Evolutionary conservation across 2,888 invertebrate species (phyloP), one percentile per base, ranked within the genome.

Genomic region (Thelaira solivaga): DNA sequence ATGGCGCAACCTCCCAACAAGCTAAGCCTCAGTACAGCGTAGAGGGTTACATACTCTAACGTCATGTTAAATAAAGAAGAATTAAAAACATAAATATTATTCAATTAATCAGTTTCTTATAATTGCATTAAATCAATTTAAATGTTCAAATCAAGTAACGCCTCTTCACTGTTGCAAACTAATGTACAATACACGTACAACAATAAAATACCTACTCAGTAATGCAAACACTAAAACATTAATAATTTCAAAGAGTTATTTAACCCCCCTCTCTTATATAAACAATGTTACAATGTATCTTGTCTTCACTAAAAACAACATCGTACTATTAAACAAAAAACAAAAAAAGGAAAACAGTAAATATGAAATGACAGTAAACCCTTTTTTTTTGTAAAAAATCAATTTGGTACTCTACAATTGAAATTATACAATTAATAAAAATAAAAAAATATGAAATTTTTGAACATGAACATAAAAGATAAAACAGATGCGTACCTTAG

Each of bases 401-500:
- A 11, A 2, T 2, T 4, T 22, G 1, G 11, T 13, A n/a, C n/a
- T n/a, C n/a, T 18, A 4, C 31, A 13, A 8, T 51, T 18, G 39
- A 47, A 39, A 57, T 43, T 49, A 64, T 41, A 51, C 55, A 69
- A 55, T 51, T 47, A 67, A 57, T 41, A 71, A 71, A 59, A 72
- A 13, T 16, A 29, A 45, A 41, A 55, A 64, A 76, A 61, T 51
- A 73, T 76, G 55, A 74, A 67, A 34, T 47, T 73, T 53, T 39
- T 74, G 24, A 59, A 47, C 20, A 29, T 49, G 16, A 31, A 39
- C 16, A 45, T 43, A 41, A 22, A 68, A 34, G 39, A 75, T 34
- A 69, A 81, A 81, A 80, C 82, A 82, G 82, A 82, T 82, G 81
- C 68, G 71, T 55, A 82, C 81, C 84, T 78, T 84, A 83, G 84